These are phyloP conservation scores for Gyrodactylus bullatarudis DNA, from an alignment of 1,140 invertebrate species.

Conservation along the genomic window DNA sequence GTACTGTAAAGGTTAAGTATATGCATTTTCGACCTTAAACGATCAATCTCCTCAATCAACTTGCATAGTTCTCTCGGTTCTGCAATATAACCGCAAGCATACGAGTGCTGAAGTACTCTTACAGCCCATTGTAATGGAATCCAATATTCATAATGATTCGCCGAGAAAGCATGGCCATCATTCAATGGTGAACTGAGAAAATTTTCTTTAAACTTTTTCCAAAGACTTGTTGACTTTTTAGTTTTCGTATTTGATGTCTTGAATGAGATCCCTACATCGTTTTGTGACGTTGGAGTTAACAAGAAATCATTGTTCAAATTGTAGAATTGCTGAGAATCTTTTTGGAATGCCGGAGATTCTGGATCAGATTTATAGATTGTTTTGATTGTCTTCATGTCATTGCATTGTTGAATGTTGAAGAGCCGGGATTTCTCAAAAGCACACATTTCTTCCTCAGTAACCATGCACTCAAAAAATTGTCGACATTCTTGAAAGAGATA, in stretches of 20 bases:
- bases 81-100: background rate
- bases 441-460: background rate
- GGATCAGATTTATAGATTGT: background rate
- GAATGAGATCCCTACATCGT: background rate
- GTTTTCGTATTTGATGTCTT: too few species aligned
- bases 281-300: too few species aligned
- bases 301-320: too few species aligned
- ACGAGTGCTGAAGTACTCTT: background rate
- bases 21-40: background rate
- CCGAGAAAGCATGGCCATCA: background rate
- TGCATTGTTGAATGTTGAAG: background rate
- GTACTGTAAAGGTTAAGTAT: background rate
- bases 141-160: constrained; percentile 3
- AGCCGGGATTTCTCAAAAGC: background rate
- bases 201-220: background rate
- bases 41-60: background rate
- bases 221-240: background rate
- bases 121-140: constrained; percentile 2
- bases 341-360: background rate
- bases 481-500: background rate
- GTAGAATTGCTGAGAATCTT: background rate
- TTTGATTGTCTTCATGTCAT: background rate
- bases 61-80: background rate
- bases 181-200: background rate
- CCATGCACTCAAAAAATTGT: background rate